phyloP scores from a whole-genome alignment of 1,140 invertebrate species.

The Meteorus sp. region DNA sequence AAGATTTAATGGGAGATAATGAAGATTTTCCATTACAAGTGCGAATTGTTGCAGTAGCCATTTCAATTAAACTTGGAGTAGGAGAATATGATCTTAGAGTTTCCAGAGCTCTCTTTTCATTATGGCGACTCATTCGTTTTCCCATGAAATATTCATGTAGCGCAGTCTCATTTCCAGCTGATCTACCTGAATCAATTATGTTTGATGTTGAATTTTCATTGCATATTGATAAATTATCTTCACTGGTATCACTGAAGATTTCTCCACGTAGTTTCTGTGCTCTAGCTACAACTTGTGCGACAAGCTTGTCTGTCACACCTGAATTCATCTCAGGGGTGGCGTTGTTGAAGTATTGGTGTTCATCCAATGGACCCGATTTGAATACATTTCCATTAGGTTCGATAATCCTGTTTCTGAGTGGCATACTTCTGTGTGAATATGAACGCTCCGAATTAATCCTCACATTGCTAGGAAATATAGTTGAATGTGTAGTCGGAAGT shows the following conservation, averaged over 20 bases:
- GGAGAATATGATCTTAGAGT: conserved; percentile 43
- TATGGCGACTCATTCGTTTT: conserved; percentile 39
- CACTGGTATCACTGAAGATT: conserved; percentile 39
- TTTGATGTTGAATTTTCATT: conserved; percentile 28
- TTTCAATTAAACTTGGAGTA: conserved; percentile 39
- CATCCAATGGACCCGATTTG: conserved; percentile 41
- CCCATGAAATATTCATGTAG: conserved; percentile 41
- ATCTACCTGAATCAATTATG: conserved; percentile 19
- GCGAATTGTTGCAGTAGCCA: conserved; percentile 32
- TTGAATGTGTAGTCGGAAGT: background rate
- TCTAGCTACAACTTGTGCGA: conserved; percentile 43
- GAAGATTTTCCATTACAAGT: conserved; percentile 16
- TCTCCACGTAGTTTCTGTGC: conserved; percentile 45
- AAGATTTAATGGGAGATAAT: conserved; percentile 1
- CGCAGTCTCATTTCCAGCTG: conserved; percentile 31
- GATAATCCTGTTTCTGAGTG: conserved; percentile 17
- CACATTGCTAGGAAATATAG: background rate
- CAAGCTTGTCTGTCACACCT: conserved; percentile 42
- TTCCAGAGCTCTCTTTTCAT: conserved; percentile 45
- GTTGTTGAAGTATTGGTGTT: conserved; percentile 28
- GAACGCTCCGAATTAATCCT: background rate
- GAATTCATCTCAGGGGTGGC: conserved; percentile 29
- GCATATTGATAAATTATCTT: conserved; percentile 37
- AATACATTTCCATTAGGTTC: conserved; percentile 35
- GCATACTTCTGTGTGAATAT: background rate